Evolutionary conservation across 2,888 invertebrate genomes (phyloP), one percentile per base, ranked within the genome.

Genomic region (Oithona nana): DNA sequence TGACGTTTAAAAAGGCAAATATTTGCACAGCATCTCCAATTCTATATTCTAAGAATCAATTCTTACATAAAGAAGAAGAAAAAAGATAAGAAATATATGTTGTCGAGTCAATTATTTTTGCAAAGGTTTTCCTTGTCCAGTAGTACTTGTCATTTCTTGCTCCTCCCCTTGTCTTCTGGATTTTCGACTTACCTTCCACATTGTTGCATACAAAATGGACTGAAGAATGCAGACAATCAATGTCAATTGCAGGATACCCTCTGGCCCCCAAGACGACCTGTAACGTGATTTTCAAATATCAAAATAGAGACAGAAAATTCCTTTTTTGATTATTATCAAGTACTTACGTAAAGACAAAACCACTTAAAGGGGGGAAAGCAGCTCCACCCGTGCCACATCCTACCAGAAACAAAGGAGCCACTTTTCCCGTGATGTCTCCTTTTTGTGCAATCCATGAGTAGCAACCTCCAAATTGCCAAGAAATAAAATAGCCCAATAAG

Each of bases 401-500:
- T 24, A 62, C n/a, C 26, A 62, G 49, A 31, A 62, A 62, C n/a
- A 62, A 28, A 49, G 62, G 52, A 20, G 54, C 22, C 4, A 62
- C 11, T 3, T 28, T 11, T 16, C 62, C 62, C 3, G 62, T 62
- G 56, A 62, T 62, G 26, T 62, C 55, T n/a, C 52, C 55, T 22
- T 62, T 39, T 1, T 54, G 30, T 3, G 62, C 28, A n/a, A 55
- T 56, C 39, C 52, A 62, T 20, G 62, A 62, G 56, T 54, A 62
- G 30, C 62, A 52, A 16, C 56, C 22, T 1, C 62, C 62, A 56
- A 62, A 62, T 39, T 62, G 62, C 62, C 62, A 62, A n/a, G 62
- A 62, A 6, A 62, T 50, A 31, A 62, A 62, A 28, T 49, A 62
- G 4, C 62, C 62, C 62, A 62, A 24, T n/a, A 62, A 39, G 29